phyloP scores from a whole-genome alignment of 2,797 vertebrate genomes.

The Rousettus madagascariensis region DNA sequence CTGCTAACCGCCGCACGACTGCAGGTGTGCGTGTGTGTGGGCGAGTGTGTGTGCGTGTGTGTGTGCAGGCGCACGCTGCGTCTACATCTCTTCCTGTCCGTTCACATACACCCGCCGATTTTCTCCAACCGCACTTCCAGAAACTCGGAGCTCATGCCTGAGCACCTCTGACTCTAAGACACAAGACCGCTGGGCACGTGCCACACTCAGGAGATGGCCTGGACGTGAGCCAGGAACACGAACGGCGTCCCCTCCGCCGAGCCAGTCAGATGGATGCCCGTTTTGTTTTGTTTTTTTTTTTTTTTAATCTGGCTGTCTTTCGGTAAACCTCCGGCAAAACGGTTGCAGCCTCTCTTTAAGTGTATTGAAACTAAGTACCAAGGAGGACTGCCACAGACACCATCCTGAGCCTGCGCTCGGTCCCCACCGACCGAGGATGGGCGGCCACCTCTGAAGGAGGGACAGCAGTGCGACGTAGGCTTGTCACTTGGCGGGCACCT shows the following conservation, averaged over 20 bases:
- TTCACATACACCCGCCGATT: not conserved
- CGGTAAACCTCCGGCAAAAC: not conserved
- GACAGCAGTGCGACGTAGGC: not conserved
- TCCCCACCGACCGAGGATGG: not conserved
- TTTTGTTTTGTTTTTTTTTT: not conserved
- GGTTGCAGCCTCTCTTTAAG: not conserved
- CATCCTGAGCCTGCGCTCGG: too few species aligned
- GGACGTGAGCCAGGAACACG: not conserved
- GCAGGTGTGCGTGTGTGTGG: not conserved
- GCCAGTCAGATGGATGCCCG: not conserved
- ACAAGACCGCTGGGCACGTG: not conserved
- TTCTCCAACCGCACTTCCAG: not conserved
- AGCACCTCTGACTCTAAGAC: not conserved
- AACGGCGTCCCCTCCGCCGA: not conserved
- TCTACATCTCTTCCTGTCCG: not conserved
- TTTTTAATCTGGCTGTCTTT: not conserved
- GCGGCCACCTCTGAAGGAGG: not conserved
- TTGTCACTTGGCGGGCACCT: not conserved
- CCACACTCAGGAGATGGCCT: not conserved
- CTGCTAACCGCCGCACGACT: not conserved
- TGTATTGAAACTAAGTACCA: not conserved
- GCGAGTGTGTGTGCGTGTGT: too few species aligned
- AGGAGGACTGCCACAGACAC: not conserved
- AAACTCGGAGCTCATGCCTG: not conserved
- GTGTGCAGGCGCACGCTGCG: not conserved